Evolutionary conservation across 37 sponge, comb jelly and placozoan species (phyloP).

Genomic region (Ianthella basta): DNA sequence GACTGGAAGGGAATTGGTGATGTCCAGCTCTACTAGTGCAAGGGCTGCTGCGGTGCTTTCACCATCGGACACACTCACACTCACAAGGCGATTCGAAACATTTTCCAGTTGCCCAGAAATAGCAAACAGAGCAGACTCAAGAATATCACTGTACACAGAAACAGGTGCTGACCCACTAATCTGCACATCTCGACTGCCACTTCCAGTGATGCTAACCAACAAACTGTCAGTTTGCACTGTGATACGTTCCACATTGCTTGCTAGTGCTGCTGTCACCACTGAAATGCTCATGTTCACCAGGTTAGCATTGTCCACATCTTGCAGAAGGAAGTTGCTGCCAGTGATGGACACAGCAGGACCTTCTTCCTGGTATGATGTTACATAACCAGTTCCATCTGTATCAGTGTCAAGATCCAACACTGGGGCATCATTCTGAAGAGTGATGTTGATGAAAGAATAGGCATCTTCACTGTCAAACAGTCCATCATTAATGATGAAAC

Average conservation of each 20-base stretch:
- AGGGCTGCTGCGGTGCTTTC: not conserved
- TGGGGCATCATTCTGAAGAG: constrained; percentile 64
- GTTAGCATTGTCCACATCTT: constrained; percentile 8
- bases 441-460: constrained; percentile 37
- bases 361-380: constrained; percentile 37
- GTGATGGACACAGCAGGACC: constrained; percentile 30
- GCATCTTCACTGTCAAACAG: constrained; percentile 38
- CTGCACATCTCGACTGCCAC: constrained; percentile 1
- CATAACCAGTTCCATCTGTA: not conserved
- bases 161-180: not conserved
- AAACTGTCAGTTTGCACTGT: not conserved
- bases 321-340: not conserved
- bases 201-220: not conserved
- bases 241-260: not conserved
- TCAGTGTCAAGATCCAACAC: constrained; percentile 48
- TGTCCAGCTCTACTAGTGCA: not conserved
- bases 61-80: constrained; percentile 57
- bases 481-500: constrained; percentile 52
- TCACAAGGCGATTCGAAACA: constrained; percentile 19
- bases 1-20: constrained; percentile 31
- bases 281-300: not conserved
- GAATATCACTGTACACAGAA: constrained; percentile 11
- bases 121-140: not conserved
- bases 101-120: constrained; percentile 32
- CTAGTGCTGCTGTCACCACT: not conserved